A percentile compares a stretch with the other conserved stretches of the same genome.
These are phyloP conservation scores for Venusia cambrica DNA, from an alignment of 2,888 invertebrate species.

Conservation along the genomic window DNA sequence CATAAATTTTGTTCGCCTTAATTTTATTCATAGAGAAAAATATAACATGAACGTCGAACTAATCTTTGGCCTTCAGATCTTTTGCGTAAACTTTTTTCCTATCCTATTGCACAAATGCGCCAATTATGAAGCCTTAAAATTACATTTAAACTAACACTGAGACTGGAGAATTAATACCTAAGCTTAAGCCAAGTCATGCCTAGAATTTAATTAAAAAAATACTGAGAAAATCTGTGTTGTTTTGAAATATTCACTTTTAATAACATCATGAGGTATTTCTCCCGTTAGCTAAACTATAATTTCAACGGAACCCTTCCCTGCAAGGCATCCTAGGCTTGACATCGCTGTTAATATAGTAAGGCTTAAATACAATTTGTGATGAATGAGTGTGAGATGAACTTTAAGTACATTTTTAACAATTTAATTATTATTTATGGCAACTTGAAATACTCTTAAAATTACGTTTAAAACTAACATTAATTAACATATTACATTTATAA, in stretches of 20 bases:
- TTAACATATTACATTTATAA: slow-evolving; percentile 59
- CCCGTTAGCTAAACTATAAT: too few species aligned
- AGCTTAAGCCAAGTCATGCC: too few species aligned
- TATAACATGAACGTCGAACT: slow-evolving; percentile 52
- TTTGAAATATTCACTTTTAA: too few species aligned
- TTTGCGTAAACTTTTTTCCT: slow-evolving; percentile 49
- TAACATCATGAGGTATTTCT: too few species aligned
- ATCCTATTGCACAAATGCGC: slow-evolving; percentile 56
- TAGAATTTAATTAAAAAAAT: too few species aligned
- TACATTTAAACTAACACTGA: slow-evolving; percentile 53
- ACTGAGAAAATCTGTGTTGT: too few species aligned
- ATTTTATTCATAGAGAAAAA: slow-evolving; percentile 38
- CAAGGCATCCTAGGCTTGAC: too few species aligned
- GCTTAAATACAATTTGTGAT: slow-evolving; percentile 29
- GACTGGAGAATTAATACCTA: slow-evolving; percentile 36
- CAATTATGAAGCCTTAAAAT: slow-evolving; percentile 36
- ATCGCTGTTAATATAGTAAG: slow-evolving; percentile 23
- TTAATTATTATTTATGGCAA: slow-evolving; percentile 69
- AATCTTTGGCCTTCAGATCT: slow-evolving; percentile 80
- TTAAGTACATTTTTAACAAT: slow-evolving; percentile 70
- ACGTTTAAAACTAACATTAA: slow-evolving; percentile 45
- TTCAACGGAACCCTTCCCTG: too few species aligned
- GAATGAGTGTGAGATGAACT: slow-evolving; percentile 35
- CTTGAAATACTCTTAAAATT: slow-evolving; percentile 51
- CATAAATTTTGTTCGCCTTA: slow-evolving; percentile 37